phyloP scores from a whole-genome alignment of 2,797 vertebrate species.

The Lepus townsendii region DNA sequence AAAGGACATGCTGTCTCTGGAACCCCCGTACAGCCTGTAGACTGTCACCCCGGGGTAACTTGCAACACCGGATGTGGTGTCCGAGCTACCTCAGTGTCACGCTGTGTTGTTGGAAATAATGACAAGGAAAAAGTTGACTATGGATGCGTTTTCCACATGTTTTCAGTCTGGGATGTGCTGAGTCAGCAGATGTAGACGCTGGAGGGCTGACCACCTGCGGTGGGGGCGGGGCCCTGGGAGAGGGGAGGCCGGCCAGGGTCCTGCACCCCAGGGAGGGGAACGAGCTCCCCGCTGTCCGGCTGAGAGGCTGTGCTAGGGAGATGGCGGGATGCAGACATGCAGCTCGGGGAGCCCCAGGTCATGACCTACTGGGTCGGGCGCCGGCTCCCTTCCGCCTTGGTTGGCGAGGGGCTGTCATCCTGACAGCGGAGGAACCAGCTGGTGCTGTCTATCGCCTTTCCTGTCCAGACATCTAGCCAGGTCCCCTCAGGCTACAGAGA shows the following conservation, averaged over 20 bases:
- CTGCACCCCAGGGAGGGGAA: too few species aligned
- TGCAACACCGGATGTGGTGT: background rate
- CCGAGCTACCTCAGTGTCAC: background rate
- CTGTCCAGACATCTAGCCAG: background rate
- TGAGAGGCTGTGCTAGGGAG: background rate
- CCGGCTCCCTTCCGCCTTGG: background rate
- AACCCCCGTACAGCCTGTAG: background rate
- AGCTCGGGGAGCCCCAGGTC: background rate
- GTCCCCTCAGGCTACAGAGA: too few species aligned
- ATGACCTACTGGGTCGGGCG: background rate
- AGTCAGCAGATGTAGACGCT: background rate
- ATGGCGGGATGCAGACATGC: background rate
- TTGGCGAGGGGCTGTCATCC: rapidly evolving
- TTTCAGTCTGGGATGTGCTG: background rate
- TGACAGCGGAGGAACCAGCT: background rate
- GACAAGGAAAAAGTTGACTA: background rate
- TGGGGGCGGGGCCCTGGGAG: too few species aligned
- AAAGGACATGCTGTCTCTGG: too few species aligned
- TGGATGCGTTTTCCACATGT: background rate
- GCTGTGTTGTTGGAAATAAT: background rate
- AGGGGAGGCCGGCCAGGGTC: too few species aligned
- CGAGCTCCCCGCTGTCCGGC: too few species aligned
- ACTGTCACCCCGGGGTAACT: background rate
- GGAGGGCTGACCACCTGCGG: too few species aligned
- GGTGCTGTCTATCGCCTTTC: background rate